Percentiles rank a stretch among this genome's conserved stretches.
Evolutionary conservation across 1,140 invertebrate genomes (phyloP).

Genomic region (Bombus huntii): DNA sequence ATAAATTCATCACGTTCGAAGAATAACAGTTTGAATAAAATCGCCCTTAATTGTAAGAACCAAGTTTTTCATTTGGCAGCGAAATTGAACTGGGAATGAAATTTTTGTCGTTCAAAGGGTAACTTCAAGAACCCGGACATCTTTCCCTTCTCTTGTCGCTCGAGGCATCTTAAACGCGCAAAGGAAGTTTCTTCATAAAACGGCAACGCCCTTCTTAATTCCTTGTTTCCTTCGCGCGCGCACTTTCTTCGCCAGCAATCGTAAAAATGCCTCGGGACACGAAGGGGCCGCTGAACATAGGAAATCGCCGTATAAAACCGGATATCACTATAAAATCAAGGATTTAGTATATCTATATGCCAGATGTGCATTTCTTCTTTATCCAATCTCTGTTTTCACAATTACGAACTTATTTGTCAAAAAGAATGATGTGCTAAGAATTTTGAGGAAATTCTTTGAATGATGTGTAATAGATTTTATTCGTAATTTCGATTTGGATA

Average conservation of each 20-base stretch:
- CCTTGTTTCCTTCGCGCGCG: conserved; percentile 63
- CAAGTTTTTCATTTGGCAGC: neutral
- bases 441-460: neutral
- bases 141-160: conserved; percentile 31
- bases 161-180: conserved; percentile 43
- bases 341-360: neutral
- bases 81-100: conserved; percentile 43
- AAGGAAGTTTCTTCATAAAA: conserved; percentile 60
- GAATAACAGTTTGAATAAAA: neutral
- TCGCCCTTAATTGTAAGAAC: neutral
- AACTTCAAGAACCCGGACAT: conserved; percentile 13
- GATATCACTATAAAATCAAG: conserved; percentile 24
- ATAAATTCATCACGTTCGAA: neutral
- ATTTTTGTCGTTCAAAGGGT: conserved; percentile 46
- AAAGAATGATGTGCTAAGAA: neutral
- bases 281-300: conserved; percentile 53
- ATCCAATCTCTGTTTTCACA: neutral
- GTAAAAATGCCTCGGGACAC: conserved; percentile 54
- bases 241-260: conserved; percentile 58
- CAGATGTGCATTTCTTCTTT: no score
- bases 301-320: conserved; percentile 53
- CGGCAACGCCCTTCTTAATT: conserved; percentile 64
- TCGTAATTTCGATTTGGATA: no score
- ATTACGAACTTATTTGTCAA: neutral
- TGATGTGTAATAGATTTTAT: no score